phyloP scores from a whole-genome alignment of 2,888 invertebrate genomes.

The Caenorhabditis doughertyi region DNA sequence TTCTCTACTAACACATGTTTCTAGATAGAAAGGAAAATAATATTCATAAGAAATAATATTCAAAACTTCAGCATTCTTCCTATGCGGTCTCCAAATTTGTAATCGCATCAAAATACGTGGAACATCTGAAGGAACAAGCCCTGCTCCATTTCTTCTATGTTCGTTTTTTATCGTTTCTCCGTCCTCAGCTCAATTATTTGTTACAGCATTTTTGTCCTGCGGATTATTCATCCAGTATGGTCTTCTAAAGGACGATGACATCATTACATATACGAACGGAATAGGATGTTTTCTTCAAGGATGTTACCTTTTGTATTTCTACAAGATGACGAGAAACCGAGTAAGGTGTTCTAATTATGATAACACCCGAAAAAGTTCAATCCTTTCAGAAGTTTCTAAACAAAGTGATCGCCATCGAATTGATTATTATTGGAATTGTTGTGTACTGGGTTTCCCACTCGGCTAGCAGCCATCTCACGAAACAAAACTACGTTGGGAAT shows the following conservation, averaged over 20 bases:
- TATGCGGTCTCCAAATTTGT: slow-evolving; percentile 81
- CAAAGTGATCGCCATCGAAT: slow-evolving; percentile 47
- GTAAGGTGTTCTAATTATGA: slow-evolving; percentile 12
- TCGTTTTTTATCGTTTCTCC: background rate
- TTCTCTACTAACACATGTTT: background rate
- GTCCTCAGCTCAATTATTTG: background rate
- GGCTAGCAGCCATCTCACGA: slow-evolving; percentile 7
- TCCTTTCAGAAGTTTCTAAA: slow-evolving; percentile 52
- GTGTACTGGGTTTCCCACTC: slow-evolving; percentile 35
- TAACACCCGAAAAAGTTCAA: background rate
- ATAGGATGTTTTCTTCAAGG: slow-evolving; percentile 89
- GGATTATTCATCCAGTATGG: slow-evolving; percentile 91
- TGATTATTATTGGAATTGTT: slow-evolving; percentile 43
- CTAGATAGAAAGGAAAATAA: no score
- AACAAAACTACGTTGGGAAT: slow-evolving; percentile 67
- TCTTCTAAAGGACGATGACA: slow-evolving; percentile 85
- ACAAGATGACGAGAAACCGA: slow-evolving; percentile 86
- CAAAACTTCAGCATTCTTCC: slow-evolving; percentile 67
- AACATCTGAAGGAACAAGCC: slow-evolving; percentile 76
- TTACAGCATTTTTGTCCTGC: slow-evolving; percentile 85
- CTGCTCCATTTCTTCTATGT: slow-evolving; percentile 73
- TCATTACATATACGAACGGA: slow-evolving; percentile 86
- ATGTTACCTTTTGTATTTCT: slow-evolving; percentile 88
- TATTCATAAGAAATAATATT: no score
- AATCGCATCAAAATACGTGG: slow-evolving; percentile 74